Base-by-base conservation (phyloP, 2,797 vertebrate species). In the Gymnopithys bicolor region DNA sequence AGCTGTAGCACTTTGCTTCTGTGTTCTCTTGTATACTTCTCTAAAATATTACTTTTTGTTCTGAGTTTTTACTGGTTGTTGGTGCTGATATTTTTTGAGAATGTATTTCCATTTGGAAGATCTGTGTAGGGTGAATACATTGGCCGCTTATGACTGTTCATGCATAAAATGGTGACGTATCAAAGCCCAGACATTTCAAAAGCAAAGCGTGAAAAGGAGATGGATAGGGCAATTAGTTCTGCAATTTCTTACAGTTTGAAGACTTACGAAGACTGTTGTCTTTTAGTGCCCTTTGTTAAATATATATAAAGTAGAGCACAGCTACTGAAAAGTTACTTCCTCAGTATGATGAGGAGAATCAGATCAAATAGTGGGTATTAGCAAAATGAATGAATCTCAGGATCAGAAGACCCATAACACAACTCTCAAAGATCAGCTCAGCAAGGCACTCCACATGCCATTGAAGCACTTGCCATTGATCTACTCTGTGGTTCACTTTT, bases 131-230 rank as follows among this genome's bases (percentile, higher is more conserved):
- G 71, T 80, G 84, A 85, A 83, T 77, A 71, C 58, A 59, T 48
- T 89, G 78, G 51, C 87, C 87, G 58, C 8, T 90, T 84, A 83
- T 92, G 78, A 87, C 68, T 92, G 56, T 63, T 95, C 53, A 51
- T 95, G 69, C 46, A 89, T 92, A 62, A 81, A 92, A 85, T 68
- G 53, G 56, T 95, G 84, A 93, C 69, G 5, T 85, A 77, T 77
- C 56, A 84, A 87, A 89, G 30, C 58, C 46, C 30, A 92, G 84
- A 37, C 23, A 77, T 73, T 94, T 94, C 39, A 75, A 89, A 95
- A 92, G 39, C 19, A 80, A 89, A 71, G 33, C 0, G 0, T 89
- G 89, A 74, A 83, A 90, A 95, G 66, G 46, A 77, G 52, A 79
- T 75, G 19, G 49, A 56, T 83, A 83, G 60, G 66, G 23, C 30